Evolutionary conservation across 2,113 vertebrate genomes (phyloP).

Genomic region (Albula glossodonta): DNA sequence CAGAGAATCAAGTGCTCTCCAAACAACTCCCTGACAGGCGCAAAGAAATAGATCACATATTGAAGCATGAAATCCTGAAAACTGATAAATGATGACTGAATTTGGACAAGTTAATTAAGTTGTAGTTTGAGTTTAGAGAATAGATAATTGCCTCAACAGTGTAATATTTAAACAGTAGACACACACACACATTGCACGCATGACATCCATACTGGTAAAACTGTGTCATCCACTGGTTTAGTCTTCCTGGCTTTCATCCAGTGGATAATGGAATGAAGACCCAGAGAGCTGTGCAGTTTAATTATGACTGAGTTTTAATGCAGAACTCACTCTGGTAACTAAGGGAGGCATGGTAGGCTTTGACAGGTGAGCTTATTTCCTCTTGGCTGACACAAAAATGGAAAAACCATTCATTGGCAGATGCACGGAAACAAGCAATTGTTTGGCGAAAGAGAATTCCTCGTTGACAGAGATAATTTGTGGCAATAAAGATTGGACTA

Average conservation of each 20-base stretch:
- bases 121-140: no score
- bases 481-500: background rate
- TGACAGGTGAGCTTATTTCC: constrained; percentile 6
- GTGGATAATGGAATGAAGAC: background rate
- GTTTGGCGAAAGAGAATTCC: no score
- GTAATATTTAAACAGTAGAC: background rate
- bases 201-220: background rate
- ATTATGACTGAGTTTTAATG: background rate
- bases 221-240: background rate
- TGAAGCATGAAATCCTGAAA: background rate
- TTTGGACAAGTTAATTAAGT: no score
- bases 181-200: background rate
- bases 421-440: background rate
- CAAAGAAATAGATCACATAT: background rate
- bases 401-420: background rate
- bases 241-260: constrained; percentile 1
- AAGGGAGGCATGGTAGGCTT: background rate
- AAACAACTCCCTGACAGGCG: background rate
- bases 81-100: no score
- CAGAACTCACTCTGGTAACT: constrained; percentile 12
- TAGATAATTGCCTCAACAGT: background rate
- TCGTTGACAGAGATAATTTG: no score
- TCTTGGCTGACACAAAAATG: background rate
- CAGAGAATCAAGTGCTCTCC: constrained; percentile 33
- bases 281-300: background rate